Evolutionary conservation across 53 echinoderm and acorn worm genomes (phyloP).

Genomic region (Paelopatides confundens): DNA sequence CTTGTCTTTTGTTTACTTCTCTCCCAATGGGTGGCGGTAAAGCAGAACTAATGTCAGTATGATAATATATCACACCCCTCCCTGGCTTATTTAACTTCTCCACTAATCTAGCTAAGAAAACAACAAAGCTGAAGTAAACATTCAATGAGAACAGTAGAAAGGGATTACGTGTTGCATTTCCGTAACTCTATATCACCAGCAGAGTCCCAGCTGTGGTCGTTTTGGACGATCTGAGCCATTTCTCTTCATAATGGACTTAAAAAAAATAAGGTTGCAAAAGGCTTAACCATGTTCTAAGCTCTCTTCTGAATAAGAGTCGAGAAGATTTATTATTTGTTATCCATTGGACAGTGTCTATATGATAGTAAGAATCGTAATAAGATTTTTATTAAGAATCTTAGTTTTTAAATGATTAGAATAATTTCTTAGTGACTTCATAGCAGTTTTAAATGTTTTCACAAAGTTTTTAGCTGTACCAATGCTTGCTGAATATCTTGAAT

Average conservation of each 20-base stretch:
- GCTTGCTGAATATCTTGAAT: neutral
- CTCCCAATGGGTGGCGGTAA: too few relatives aligned
- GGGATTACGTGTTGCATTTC: neutral
- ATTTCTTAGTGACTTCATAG: neutral
- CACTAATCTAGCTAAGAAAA: too few relatives aligned
- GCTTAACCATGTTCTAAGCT: neutral
- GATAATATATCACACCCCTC: too few relatives aligned
- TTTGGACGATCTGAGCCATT: neutral
- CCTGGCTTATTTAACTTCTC: too few relatives aligned
- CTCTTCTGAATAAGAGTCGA: neutral
- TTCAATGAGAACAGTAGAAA: too few relatives aligned
- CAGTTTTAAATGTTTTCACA: conserved; percentile 9
- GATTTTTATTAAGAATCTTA: neutral
- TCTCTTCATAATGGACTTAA: neutral
- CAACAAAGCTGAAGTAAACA: too few relatives aligned
- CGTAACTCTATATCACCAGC: neutral
- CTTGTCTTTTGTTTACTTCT: too few relatives aligned
- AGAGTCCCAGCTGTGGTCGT: too few relatives aligned
- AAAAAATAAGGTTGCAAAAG: neutral
- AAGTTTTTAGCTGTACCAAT: conserved; percentile 4
- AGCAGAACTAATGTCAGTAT: too few relatives aligned
- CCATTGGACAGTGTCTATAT: neutral
- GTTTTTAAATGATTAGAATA: neutral
- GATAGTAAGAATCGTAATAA: conserved; percentile 39
- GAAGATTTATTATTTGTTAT: conserved; percentile 11